Percentiles rank a stretch among this genome's conserved stretches.
Conservation (phyloP, 2,113 vertebrate species). For the Microtus ochrogaster region DNA sequence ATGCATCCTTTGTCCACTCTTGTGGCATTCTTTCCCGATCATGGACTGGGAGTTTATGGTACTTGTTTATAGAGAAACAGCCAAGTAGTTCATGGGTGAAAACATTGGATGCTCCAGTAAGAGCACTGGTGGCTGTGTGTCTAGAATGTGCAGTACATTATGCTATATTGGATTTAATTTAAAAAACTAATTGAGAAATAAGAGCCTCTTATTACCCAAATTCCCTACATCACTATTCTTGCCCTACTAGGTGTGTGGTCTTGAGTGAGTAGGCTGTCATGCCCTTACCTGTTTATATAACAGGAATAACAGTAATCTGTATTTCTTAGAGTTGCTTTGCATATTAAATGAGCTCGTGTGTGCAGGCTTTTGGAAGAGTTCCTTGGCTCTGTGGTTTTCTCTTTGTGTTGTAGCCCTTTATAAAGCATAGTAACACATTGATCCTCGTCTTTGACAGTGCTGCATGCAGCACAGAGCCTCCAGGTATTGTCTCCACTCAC, state of each 20-base stretch:
- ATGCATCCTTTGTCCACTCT: not conserved
- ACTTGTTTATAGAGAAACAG: slow-evolving; percentile 49
- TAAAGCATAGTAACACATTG: not conserved
- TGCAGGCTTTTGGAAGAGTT: not conserved
- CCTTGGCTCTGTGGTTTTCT: not conserved
- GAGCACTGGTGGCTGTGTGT: not conserved
- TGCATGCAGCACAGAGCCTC: not conserved
- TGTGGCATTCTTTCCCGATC: not conserved
- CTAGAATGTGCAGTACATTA: not conserved
- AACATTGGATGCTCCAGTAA: not conserved
- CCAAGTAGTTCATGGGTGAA: slow-evolving; percentile 7
- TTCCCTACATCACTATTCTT: not conserved
- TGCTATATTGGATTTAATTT: slow-evolving; percentile 47
- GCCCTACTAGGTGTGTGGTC: not conserved
- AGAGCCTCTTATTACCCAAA: not conserved
- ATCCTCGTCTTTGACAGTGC: not conserved
- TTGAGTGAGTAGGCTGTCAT: not conserved
- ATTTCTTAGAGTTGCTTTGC: slow-evolving; percentile 13
- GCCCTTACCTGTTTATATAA: not conserved
- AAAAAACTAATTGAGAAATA: slow-evolving; percentile 18
- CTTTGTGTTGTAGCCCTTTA: not conserved
- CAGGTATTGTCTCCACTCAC: not conserved
- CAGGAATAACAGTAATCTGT: not conserved
- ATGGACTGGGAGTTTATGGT: not conserved
- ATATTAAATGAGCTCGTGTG: not conserved